Evolutionary conservation across 2,888 invertebrate genomes (phyloP), one percentile per base, ranked within the genome.

Genomic region (Drosophila macrospina): DNA sequence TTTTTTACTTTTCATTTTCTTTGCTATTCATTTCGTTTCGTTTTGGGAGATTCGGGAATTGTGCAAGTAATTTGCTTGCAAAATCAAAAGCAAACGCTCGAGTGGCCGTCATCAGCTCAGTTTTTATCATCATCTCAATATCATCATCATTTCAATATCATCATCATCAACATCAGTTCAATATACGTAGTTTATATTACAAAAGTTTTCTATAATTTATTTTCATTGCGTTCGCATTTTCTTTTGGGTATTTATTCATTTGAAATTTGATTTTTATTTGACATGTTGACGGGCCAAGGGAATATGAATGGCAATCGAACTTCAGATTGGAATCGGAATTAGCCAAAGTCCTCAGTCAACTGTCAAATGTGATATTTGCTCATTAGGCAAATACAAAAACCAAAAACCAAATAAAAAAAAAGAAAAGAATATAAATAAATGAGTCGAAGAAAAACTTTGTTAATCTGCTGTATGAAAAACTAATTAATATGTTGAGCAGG

Each of bases 251-350:
- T 79, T 79, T 82, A 83, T 83, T 75, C 79, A 83, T 87, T 88
- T 83, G 88, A 85, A 88, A 85, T 85, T 80, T 86, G 88, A 85
- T 85, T 86, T 88, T 88, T 88, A 88, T 88, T 88, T 88, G 84
- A 86, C 84, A 88, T 84, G 70, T 83, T 84, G 88, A 84, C 83
- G 72, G 78, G 57, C 86, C 51, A 54, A 45, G 78, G 74, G 65
- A 71, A 75, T 62, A 55, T 75, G 24, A 47, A 62, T 62, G 26
- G 26, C 45, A 45, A 62, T 45, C 54, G 20, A 37, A 44, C 47
- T 34, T 37, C 28, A 13, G 34, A 48, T 52, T 34, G 30, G 16
- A 48, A 39, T 52, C 51, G 20, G 10, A 26, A 45, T 48, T 59
- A 16, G 28, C 34, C 28, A 37, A 13, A 16, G 36, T 48, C 42